A percentile compares a stretch with the other conserved stretches of the same genome.
phyloP scores from a whole-genome alignment of 1,140 invertebrate genomes.

The Dreissena rostriformis region DNA sequence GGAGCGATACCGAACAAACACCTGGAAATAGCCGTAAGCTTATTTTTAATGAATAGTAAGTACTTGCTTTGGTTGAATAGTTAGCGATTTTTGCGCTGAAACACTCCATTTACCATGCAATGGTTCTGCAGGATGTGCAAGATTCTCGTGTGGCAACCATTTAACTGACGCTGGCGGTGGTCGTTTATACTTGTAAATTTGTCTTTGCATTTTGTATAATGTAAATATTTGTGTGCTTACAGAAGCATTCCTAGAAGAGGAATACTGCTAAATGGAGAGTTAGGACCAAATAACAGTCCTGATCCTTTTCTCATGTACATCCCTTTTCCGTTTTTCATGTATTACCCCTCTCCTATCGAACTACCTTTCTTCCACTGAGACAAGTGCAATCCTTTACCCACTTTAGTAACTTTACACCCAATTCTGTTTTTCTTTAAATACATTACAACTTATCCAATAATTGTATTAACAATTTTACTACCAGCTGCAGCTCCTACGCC shows the following conservation, averaged over 20 bases:
- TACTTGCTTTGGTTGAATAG: neutral
- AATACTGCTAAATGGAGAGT: conserved; percentile 13
- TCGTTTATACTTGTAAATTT: neutral
- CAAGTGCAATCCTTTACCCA: conserved; percentile 7
- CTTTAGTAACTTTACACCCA: neutral
- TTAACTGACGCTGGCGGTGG: neutral
- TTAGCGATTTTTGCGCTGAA: neutral
- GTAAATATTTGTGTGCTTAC: neutral
- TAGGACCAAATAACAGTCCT: conserved; percentile 8
- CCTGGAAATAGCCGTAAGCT: neutral
- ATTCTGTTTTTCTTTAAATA: neutral
- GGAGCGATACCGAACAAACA: neutral
- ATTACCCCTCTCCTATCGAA: neutral
- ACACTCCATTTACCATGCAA: neutral
- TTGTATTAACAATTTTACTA: neutral
- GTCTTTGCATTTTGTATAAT: neutral
- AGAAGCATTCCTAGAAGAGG: neutral
- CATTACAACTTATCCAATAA: too few relatives aligned
- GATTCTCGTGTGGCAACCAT: neutral
- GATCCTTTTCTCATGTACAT: neutral
- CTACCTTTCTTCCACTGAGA: neutral
- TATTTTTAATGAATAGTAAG: neutral
- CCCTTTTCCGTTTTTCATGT: neutral
- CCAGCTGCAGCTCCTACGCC: neutral
- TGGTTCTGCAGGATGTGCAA: neutral